Evolutionary conservation across 2,113 vertebrate species (phyloP).

Genomic region (Amazona guildingii): DNA sequence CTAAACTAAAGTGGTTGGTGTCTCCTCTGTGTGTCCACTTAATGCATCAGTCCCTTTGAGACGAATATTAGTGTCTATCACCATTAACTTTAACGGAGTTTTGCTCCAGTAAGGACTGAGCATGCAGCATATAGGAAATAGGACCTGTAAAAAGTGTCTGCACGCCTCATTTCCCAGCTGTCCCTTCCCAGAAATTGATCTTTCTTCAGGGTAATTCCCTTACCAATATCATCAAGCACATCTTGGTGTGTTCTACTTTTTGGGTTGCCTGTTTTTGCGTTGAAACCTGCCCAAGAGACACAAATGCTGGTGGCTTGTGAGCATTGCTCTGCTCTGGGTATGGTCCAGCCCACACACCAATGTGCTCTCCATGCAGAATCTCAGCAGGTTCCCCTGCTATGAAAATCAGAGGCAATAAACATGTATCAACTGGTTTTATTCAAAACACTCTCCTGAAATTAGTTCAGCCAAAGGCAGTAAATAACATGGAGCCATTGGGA

Average conservation of each 20-base stretch:
- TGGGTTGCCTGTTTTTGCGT: not conserved
- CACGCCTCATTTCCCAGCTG: not conserved
- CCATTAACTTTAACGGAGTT: not conserved
- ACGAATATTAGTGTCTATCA: not conserved
- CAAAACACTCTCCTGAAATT: not conserved
- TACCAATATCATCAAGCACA: fast-evolving
- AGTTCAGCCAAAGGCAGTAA: not conserved
- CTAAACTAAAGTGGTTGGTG: not conserved
- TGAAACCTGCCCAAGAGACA: not conserved
- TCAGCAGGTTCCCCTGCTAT: not conserved
- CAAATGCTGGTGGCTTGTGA: not conserved
- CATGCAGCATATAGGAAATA: not conserved
- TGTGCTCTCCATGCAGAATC: not conserved
- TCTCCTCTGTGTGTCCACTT: not conserved
- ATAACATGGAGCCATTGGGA: not conserved
- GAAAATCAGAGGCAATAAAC: not conserved
- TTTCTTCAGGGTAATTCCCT: not conserved
- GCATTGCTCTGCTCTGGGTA: not conserved
- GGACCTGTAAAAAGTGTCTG: not conserved
- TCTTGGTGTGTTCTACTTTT: not conserved
- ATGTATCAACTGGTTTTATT: not conserved
- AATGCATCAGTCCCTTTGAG: not conserved
- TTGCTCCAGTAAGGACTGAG: not conserved
- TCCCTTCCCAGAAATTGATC: not conserved
- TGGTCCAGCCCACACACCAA: not conserved